phyloP scores from a whole-genome alignment of 1,140 invertebrate genomes.

The Pomacea maculata region DNA sequence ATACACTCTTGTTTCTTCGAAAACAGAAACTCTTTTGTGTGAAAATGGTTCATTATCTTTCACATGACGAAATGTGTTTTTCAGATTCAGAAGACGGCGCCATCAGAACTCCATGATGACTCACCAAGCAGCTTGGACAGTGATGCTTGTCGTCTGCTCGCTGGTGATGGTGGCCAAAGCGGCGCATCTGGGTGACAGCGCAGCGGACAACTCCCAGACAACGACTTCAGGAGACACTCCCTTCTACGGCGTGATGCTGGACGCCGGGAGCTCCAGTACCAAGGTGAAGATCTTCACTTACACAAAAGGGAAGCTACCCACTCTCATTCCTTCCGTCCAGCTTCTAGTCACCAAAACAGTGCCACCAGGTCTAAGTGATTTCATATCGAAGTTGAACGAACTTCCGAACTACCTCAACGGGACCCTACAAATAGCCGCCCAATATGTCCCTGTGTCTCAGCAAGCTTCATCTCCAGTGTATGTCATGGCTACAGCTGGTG shows the following conservation, averaged over 20 bases:
- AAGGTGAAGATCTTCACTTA: conserved; percentile 43
- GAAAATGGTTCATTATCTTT: no score
- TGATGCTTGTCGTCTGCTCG: no score
- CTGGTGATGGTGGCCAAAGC: no score
- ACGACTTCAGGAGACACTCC: background rate
- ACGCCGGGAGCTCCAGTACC: conserved; percentile 55
- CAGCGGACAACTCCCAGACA: no score
- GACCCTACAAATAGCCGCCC: conserved; percentile 46
- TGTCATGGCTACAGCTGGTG: conserved; percentile 69
- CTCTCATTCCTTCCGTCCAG: conserved; percentile 29
- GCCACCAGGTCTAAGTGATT: conserved; percentile 43
- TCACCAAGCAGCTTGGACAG: no score
- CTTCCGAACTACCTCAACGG: conserved; percentile 37
- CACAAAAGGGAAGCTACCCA: background rate
- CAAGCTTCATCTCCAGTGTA: conserved; percentile 60
- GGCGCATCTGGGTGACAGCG: no score
- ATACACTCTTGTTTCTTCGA: no score
- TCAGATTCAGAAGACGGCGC: no score
- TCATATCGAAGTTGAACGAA: conserved; percentile 26
- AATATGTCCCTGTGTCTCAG: conserved; percentile 50
- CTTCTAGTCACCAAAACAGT: conserved; percentile 35
- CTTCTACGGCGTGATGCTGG: conserved; percentile 50
- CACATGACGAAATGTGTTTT: no score
- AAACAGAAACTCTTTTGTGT: no score
- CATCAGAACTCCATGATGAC: no score